phyloP scores from a whole-genome alignment of 1,140 invertebrate genomes.

The Araneus ventricosus region DNA sequence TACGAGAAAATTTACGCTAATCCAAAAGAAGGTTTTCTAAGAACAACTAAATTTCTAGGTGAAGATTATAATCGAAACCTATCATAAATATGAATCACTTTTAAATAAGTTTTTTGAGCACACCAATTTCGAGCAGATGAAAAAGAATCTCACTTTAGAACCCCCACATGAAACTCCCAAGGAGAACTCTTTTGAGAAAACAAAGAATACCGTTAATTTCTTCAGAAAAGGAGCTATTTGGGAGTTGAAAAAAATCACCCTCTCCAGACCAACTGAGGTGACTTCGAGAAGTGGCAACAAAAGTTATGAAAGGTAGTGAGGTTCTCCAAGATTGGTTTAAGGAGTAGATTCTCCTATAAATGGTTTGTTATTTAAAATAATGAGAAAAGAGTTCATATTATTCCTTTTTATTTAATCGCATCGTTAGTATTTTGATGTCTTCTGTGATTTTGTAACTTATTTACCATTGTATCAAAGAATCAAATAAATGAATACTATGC shows the following conservation, averaged over 20 bases:
- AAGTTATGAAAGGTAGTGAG: not conserved
- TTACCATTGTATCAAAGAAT: no score
- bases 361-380: not conserved
- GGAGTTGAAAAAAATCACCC: conserved; percentile 31
- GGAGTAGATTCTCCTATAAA: not conserved
- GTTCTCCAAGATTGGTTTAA: conserved; percentile 12
- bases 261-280: not conserved
- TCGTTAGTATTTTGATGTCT: no score
- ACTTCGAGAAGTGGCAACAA: not conserved
- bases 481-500: no score
- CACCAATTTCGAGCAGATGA: conserved; percentile 56
- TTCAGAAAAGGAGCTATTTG: conserved; percentile 60
- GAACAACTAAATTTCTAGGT: not conserved
- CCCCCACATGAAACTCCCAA: not conserved
- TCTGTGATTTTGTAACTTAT: no score
- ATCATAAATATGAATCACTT: not conserved
- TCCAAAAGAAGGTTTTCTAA: not conserved
- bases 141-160: not conserved
- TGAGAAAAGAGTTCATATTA: no score
- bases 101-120: conserved; percentile 27
- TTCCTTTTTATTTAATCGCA: no score
- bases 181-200: not conserved
- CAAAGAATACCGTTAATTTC: conserved; percentile 1
- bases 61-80: conserved; percentile 42
- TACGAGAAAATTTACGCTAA: not conserved